Base-by-base conservation (phyloP, 2,113 vertebrate genomes). In the Garra rufa region DNA sequence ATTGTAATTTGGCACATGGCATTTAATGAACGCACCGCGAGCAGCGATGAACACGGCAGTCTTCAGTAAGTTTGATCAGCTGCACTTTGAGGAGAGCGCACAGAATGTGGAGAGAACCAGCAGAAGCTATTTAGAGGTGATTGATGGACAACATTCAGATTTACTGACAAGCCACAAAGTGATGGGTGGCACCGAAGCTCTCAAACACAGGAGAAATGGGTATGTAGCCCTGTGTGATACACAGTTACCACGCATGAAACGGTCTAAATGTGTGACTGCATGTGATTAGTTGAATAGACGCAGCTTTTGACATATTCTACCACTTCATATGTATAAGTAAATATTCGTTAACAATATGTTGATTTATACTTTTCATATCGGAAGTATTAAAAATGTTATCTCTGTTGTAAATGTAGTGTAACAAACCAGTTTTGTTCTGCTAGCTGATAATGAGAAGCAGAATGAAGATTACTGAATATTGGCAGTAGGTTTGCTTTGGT, bases 21-120 rank as follows among this genome's bases (percentile, higher is more conserved):
- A 78, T 9, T 74, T 3, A 28, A 48, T 63, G 30, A 76, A 50
- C 9, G 69, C 79, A 77, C 24, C 48, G 75, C 46, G 6, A 11
- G 13, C 88, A 78, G 92, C 91, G 93, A 99, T 99, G 98, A 99
- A 98, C 94, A 94, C 96, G 88, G 95, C 98, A 38, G 96, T 99
- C 92, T 99, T 99, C 92, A 97, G 96, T 92, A 96, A 98, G 90
- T 94, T 99, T 83, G 95, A 96, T 91, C 95, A 96, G 76, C 96
- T 97, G 90, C 94, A 97, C 69, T 98, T 98, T 85, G 97, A 99
- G 86, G 97, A 97, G 79, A 92, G 94, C 83, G 94, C 95, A 83
- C 94, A 95, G 79, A 94, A 96, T 71, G 92, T 95, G 69, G 96
- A 97, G 81, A 93, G 94, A 91, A 94, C 94, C 93, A 94, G 96